These are phyloP conservation scores for Augochlora pura DNA, from an alignment of 1,140 invertebrate species.

Conservation along the genomic window DNA sequence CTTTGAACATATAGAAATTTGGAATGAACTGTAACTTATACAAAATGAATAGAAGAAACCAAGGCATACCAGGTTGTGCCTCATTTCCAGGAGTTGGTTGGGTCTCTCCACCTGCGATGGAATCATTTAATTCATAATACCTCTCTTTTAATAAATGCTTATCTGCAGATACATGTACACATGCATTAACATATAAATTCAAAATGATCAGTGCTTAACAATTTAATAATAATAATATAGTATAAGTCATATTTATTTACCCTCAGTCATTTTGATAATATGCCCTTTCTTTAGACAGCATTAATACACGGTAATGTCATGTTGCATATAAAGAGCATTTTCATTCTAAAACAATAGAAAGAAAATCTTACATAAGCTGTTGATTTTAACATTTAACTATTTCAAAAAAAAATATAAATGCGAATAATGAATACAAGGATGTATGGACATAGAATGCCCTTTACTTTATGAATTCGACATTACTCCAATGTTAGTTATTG, in stretches of 20 bases:
- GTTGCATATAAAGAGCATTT: conserved; percentile 57
- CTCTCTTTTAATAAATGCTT: not conserved
- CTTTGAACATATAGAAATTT: conserved; percentile 63
- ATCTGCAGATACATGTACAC: not conserved
- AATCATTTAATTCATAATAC: conserved; percentile 9
- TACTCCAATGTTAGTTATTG: not conserved
- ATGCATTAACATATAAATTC: not conserved
- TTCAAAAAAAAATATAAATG: conserved; percentile 13
- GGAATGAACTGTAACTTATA: conserved; percentile 17
- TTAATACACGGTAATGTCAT: conserved; percentile 55
- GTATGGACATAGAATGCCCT: conserved; percentile 1
- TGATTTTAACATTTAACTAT: conserved; percentile 21
- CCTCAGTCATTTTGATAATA: conserved; percentile 75
- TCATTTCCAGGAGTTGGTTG: conserved; percentile 69
- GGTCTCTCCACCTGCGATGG: conserved; percentile 64
- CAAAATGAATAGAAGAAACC: conserved; percentile 39
- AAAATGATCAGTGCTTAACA: not conserved
- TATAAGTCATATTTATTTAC: conserved; percentile 59
- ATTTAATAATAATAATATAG: conserved; percentile 28
- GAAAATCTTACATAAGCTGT: conserved; percentile 13
- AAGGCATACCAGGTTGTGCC: conserved; percentile 71
- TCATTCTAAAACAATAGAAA: conserved; percentile 45
- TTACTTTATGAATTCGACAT: not conserved
- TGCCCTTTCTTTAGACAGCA: conserved; percentile 72
- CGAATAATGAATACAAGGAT: not conserved